Base-by-base conservation (phyloP, 2,113 vertebrate species). In the Myiagra hebetior region DNA sequence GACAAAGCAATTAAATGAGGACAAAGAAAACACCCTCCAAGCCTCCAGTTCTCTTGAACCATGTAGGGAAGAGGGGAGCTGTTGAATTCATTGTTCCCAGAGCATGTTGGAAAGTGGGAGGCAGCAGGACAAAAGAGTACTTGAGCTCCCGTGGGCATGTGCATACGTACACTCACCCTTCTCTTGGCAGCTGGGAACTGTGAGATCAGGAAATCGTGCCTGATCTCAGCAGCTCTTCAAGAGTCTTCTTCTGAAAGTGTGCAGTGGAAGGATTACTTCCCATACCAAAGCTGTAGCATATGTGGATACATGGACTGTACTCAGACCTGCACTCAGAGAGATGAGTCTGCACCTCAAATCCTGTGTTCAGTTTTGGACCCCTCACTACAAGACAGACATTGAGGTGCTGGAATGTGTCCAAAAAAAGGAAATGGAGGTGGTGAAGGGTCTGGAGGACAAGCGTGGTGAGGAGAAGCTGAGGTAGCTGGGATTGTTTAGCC, bases 131-230 rank as follows among this genome's bases (percentile, higher is more conserved):
- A 69, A 60, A 91, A 30, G 14, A 27, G 3, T 28, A 22, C 33
- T 35, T 79, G 41, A 68, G 31, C 22, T 88, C 24, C 13, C 0
- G 1, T 49, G 22, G 1, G 2, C 18, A 30, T 0, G 0, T 2
- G 1, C 17, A 2, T 16, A 9, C 3, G 2, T 39, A 23, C 15
- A 53, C 18, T 69, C 20, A 53, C 9, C 16, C 12, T 67, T 92
- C 12, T 57, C 50, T 76, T 68, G 24, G 26, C 19, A 59, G 17
- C 0, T 57, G n/a, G 37, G 68, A 83, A 56, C 4, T 80, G 30
- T 68, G 50, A 88, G 57, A 28, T 9, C 26, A 73, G 41, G 33
- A 93, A 63, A 47, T 5, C 10, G 11, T 76, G 13, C 19, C 11
- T 49, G 41, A 26, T 46, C 31, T 69, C 68, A 74, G 62, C 12